A percentile compares a stretch with the other conserved stretches of the same genome.
These are phyloP conservation scores for Heliconius erato DNA, from an alignment of 2,888 invertebrate genomes.

Conservation along the genomic window DNA sequence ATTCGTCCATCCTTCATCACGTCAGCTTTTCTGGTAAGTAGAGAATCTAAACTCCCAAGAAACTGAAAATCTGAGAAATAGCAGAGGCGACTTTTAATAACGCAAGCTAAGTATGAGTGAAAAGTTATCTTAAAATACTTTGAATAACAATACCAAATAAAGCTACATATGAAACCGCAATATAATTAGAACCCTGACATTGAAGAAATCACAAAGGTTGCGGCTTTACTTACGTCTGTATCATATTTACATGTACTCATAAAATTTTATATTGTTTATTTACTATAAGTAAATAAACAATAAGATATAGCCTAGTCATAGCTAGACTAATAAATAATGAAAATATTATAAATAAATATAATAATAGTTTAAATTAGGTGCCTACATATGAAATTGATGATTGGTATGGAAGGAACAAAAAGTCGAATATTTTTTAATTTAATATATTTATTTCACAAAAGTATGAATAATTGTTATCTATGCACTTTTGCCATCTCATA, in stretches of 20 bases:
- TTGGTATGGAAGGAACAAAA: too few species aligned
- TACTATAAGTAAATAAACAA: neutral
- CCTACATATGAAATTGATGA: too few species aligned
- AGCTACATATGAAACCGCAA: conserved; percentile 37
- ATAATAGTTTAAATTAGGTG: too few species aligned
- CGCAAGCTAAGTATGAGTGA: neutral
- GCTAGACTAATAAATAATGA: too few species aligned
- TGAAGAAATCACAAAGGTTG: conserved; percentile 46
- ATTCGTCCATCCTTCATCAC: neutral
- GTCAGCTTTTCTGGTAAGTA: neutral
- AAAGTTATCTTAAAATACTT: neutral
- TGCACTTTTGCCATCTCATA: too few species aligned
- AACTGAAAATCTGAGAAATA: neutral
- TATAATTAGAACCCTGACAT: conserved; percentile 44
- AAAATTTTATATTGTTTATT: neutral
- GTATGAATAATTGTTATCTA: too few species aligned
- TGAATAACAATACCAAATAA: neutral
- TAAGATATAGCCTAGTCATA: neutral
- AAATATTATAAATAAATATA: too few species aligned
- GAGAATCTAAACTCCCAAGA: neutral
- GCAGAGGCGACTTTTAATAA: neutral
- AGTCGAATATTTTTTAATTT: too few species aligned
- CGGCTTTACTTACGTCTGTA: conserved; percentile 36
- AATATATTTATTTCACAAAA: too few species aligned
- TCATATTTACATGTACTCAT: conserved; percentile 23